phyloP scores from a whole-genome alignment of 2,113 vertebrate species.

The Neopipo cinnamomea region DNA sequence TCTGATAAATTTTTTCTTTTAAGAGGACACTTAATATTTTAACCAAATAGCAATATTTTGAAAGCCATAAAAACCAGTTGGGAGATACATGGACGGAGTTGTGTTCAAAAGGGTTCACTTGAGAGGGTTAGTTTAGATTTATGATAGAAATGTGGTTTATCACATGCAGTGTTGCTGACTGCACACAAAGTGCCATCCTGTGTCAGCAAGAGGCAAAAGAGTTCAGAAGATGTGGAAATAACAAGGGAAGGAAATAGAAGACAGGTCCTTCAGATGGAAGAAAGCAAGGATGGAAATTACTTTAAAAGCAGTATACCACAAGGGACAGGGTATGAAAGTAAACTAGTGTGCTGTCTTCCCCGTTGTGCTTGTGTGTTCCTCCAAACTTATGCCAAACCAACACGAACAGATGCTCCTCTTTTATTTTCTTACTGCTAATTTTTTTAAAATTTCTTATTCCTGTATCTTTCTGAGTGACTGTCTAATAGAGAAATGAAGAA shows the following conservation, averaged over 20 bases:
- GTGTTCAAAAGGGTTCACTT: background rate
- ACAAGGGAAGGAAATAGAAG: background rate
- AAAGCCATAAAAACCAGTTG: background rate
- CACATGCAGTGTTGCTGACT: background rate
- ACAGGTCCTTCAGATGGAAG: background rate
- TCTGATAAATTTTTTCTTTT: background rate
- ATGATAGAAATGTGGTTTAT: background rate
- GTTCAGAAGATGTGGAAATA: background rate
- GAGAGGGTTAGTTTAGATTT: background rate
- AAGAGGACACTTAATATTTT: background rate
- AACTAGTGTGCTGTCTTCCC: background rate
- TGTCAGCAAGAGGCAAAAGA: background rate
- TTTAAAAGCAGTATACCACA: background rate
- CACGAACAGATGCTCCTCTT: background rate
- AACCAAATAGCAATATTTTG: background rate
- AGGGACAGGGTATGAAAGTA: background rate
- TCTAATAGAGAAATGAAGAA: background rate
- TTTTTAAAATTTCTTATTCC: background rate
- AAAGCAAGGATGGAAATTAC: background rate
- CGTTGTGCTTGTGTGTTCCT: background rate
- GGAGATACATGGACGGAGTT: background rate
- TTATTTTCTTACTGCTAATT: background rate
- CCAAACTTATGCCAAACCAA: background rate
- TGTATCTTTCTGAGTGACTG: background rate
- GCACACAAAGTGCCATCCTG: background rate